Percentiles rank a stretch among this genome's conserved stretches.
Evolutionary conservation across 1,140 invertebrate species (phyloP).

Genomic region (Proales similis): DNA sequence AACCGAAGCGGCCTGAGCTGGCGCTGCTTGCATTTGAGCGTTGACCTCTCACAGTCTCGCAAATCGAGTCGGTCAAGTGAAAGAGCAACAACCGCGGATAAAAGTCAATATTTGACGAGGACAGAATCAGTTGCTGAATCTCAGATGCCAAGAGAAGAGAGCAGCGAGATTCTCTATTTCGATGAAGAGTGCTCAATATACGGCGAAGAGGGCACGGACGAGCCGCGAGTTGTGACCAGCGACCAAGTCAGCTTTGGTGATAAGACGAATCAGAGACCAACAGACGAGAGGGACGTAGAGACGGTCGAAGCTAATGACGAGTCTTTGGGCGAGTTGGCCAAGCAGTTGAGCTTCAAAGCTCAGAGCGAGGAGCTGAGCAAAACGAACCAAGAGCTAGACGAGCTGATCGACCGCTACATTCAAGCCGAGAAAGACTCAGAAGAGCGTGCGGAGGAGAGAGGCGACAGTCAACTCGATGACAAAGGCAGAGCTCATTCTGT

Average conservation of each 20-base stretch:
- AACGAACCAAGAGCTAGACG: conserved; percentile 4
- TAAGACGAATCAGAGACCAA: background rate
- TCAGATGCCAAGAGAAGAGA: too few relatives aligned
- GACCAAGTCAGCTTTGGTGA: too few relatives aligned
- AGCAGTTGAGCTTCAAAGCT: too few relatives aligned
- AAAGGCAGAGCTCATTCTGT: too few relatives aligned
- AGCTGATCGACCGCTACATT: conserved; percentile 6
- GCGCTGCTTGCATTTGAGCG: conserved; percentile 5
- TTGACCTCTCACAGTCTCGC: too few relatives aligned
- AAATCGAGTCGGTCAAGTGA: too few relatives aligned
- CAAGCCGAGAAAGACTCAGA: background rate
- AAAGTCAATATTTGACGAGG: background rate
- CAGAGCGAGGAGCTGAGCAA: too few relatives aligned
- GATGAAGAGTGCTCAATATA: conserved; percentile 17
- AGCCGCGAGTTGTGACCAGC: background rate
- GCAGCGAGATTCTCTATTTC: background rate
- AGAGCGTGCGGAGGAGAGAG: too few relatives aligned
- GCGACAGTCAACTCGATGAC: too few relatives aligned
- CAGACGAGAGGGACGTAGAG: background rate
- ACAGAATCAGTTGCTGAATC: too few relatives aligned
- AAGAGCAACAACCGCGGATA: background rate
- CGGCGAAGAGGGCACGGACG: background rate
- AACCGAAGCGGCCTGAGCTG: conserved; percentile 13
- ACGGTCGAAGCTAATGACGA: background rate
- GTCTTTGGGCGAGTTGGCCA: too few relatives aligned